Conservation (phyloP, 2,888 invertebrate genomes). For the Hyposoter didymator region DNA sequence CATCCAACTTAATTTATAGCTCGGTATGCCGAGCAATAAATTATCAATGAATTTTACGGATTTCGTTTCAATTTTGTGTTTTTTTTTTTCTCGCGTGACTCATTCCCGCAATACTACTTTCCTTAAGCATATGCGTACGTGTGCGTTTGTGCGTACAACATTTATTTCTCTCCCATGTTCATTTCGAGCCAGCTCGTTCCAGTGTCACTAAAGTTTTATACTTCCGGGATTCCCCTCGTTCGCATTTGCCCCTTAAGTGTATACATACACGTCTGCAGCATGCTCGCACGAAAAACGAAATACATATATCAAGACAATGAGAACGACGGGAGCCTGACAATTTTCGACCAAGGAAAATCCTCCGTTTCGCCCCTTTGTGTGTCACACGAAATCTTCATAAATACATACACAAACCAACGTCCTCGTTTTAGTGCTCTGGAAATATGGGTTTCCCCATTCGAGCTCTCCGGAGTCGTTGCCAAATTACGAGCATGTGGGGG, state of each 20-base stretch:
- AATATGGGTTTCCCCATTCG: constrained; percentile 19
- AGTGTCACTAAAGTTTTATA: constrained; percentile 42
- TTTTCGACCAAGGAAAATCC: not conserved
- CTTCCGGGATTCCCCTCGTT: constrained; percentile 50
- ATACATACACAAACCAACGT: not conserved
- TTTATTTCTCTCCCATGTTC: constrained; percentile 26
- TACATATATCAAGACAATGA: not conserved
- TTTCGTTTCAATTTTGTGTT: constrained; percentile 5
- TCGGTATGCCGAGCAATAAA: constrained; percentile 19
- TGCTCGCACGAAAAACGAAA: not conserved
- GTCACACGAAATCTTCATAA: not conserved
- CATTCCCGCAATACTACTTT: constrained; percentile 24
- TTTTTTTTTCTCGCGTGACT: constrained; percentile 26
- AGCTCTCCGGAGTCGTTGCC: constrained; percentile 25
- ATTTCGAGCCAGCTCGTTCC: constrained; percentile 13
- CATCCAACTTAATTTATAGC: not conserved
- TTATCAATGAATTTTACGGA: constrained; percentile 7
- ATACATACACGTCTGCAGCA: not conserved
- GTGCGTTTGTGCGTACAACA: constrained; percentile 13
- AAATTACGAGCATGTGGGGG: constrained; percentile 32
- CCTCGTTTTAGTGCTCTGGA: not conserved
- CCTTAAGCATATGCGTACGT: not conserved
- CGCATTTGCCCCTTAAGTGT: not conserved
- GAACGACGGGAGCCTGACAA: constrained; percentile 2
- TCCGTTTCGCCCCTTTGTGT: constrained; percentile 18